Base-by-base conservation (phyloP, 2,113 vertebrate genomes). In the Pterocles burchelli region DNA sequence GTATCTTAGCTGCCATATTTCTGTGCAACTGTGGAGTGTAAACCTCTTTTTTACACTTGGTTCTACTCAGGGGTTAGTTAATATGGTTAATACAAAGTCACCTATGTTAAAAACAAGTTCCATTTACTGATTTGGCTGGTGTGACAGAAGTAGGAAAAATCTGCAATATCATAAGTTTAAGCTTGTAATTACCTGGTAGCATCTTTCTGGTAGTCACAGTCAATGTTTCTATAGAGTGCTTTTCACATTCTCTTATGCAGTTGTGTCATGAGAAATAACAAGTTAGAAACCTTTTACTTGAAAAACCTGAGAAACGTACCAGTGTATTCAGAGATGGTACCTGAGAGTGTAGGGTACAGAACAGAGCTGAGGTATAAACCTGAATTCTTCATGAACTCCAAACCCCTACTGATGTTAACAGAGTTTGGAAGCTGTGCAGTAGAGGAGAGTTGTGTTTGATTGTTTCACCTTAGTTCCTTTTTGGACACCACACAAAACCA, bases 271-370 rank as follows among this genome's bases (percentile, higher is more conserved):
- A 81, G 12, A 62, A 88, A 62, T 29, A 88, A 66, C 28, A 80
- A 93, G n/a, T 45, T 41, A 70, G 6, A 76, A 9, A 51, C 41
- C 19, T 51, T 89, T 83, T 54, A 77, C n/a, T 34, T 63, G 17
- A 86, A 89, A 93, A 71, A 76, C 83, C 92, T 94, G 93, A 96
- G 92, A 86, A 92, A 81, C 0, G 4, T 73, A 74, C 11, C 59
- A 75, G 54, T 74, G 68, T 55, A 74, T n/a, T 77, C 65, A 88
- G 41, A 65, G 33, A 19, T 2, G 21, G 28, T 29, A 68, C 81
- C 49, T 74, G 52, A 90, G 59, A 43, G 8, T n/a, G 25, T 9
- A 28, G 70, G 6, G 18, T 94, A 77, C 21, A 66, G 63, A 63
- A 74, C 43, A 83, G 49, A 87, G 46, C 51, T 78, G 63, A 91